Percentiles rank a stretch among this genome's conserved stretches.
These are phyloP conservation scores for Andrena praecox DNA, from an alignment of 2,888 invertebrate genomes.

Conservation along the genomic window DNA sequence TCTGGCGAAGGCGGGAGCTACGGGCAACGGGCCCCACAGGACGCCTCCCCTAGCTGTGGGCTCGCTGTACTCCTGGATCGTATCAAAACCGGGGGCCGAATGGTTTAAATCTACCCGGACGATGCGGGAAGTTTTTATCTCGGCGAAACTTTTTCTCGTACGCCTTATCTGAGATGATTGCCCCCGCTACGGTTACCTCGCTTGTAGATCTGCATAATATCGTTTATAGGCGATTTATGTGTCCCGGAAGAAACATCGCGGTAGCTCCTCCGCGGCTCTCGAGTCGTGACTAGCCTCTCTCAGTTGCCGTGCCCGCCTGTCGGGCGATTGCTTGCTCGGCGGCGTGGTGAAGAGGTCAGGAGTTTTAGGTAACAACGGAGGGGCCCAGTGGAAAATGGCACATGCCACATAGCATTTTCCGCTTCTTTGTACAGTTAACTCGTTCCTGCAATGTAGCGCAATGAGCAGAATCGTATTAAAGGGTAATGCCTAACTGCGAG, in stretches of 20 bases:
- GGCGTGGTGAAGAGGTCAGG: neutral
- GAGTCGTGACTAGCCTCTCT: constrained; percentile 19
- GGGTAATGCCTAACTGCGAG: too few species aligned
- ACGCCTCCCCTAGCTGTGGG: constrained; percentile 19
- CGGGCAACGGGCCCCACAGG: neutral
- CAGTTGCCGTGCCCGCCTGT: constrained; percentile 2
- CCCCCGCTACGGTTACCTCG: constrained; percentile 45
- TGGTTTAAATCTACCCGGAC: constrained; percentile 45
- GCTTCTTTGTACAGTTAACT: too few species aligned
- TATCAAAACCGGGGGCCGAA: constrained; percentile 47
- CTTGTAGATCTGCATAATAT: constrained; percentile 43
- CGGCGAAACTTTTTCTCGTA: constrained; percentile 31
- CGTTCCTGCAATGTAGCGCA: too few species aligned
- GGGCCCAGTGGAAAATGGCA: too few species aligned
- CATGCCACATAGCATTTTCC: too few species aligned
- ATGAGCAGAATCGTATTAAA: too few species aligned
- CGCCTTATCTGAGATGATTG: constrained; percentile 48
- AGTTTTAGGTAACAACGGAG: too few species aligned
- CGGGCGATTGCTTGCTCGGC: neutral
- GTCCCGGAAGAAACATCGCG: constrained; percentile 13
- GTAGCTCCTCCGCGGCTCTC: constrained; percentile 10
- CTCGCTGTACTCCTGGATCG: constrained; percentile 51
- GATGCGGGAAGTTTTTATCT: constrained; percentile 47
- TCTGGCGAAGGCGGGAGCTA: constrained; percentile 2
- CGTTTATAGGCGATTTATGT: constrained; percentile 51